Conservation (phyloP, 1,140 invertebrate species). For the Hyles euphorbiae region DNA sequence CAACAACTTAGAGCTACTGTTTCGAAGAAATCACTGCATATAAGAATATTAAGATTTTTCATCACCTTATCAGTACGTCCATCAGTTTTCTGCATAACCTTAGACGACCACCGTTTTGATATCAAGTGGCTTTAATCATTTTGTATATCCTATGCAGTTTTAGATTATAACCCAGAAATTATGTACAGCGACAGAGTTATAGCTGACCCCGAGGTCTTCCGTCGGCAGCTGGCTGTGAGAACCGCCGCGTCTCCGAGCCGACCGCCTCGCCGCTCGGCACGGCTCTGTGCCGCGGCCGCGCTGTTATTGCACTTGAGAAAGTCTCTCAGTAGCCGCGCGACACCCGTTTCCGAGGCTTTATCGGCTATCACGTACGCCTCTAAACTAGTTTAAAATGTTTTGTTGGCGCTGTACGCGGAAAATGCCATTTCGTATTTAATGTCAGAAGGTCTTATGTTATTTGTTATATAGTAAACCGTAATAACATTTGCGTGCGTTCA, state of each 20-base stretch:
- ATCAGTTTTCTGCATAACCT: constrained; percentile 22
- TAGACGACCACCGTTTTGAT: background rate
- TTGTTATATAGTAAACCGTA: constrained; percentile 41
- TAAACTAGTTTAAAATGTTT: constrained; percentile 64
- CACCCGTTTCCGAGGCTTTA: constrained; percentile 61
- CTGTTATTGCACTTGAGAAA: constrained; percentile 58
- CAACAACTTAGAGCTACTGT: constrained; percentile 25
- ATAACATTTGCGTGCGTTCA: constrained; percentile 56
- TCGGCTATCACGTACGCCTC: constrained; percentile 61
- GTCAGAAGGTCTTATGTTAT: constrained; percentile 51
- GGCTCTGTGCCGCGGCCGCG: constrained; percentile 19
- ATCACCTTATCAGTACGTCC: constrained; percentile 13
- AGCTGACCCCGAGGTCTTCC: constrained; percentile 39
- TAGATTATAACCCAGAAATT: no score
- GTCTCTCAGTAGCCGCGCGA: constrained; percentile 51
- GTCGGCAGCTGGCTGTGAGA: constrained; percentile 34
- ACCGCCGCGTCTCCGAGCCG: constrained; percentile 19
- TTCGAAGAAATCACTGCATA: constrained; percentile 24
- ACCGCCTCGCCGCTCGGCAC: no score
- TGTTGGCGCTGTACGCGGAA: constrained; percentile 63
- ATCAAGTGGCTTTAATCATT: constrained; percentile 1
- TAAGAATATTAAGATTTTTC: constrained; percentile 26
- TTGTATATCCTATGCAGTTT: constrained; percentile 4
- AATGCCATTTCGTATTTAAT: constrained; percentile 28
- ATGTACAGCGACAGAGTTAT: background rate